phyloP scores from a whole-genome alignment of 2,797 vertebrate species.

The Bryconaethiops microstoma region DNA sequence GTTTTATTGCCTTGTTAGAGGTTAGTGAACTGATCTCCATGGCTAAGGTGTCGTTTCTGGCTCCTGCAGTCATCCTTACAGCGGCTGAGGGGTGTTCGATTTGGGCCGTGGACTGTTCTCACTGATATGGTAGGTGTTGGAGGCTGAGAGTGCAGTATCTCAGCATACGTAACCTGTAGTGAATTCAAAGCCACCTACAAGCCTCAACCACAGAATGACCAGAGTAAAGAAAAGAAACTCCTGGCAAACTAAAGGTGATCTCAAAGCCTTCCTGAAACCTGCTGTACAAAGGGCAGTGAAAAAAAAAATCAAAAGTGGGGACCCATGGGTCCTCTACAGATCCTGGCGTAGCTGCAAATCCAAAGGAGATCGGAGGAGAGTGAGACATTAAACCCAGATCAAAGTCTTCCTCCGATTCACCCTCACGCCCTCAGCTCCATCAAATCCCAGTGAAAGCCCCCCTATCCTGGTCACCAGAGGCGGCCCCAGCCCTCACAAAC shows the following conservation, averaged over 20 bases:
- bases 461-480: background rate
- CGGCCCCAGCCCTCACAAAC: slow-evolving; percentile 14
- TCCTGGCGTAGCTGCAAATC: slow-evolving; percentile 70
- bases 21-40: too few species aligned
- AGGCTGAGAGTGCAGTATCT: too few species aligned
- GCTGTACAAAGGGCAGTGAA: background rate
- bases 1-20: too few species aligned
- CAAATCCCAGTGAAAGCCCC: slow-evolving; percentile 11
- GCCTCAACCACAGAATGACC: background rate
- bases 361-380: slow-evolving; percentile 55
- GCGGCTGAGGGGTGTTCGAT: too few species aligned
- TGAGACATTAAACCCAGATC: slow-evolving; percentile 72
- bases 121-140: background rate
- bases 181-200: too few species aligned
- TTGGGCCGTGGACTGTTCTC: background rate
- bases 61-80: too few species aligned
- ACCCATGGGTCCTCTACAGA: slow-evolving; percentile 46
- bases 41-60: too few species aligned
- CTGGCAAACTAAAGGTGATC: background rate
- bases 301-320: background rate
- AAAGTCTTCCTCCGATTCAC: slow-evolving; percentile 68
- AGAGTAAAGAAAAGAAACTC: background rate
- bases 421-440: slow-evolving; percentile 53
- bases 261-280: background rate
- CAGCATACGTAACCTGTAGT: background rate